phyloP scores from a whole-genome alignment of 2,113 vertebrate genomes.

The Oryzias curvinotus region DNA sequence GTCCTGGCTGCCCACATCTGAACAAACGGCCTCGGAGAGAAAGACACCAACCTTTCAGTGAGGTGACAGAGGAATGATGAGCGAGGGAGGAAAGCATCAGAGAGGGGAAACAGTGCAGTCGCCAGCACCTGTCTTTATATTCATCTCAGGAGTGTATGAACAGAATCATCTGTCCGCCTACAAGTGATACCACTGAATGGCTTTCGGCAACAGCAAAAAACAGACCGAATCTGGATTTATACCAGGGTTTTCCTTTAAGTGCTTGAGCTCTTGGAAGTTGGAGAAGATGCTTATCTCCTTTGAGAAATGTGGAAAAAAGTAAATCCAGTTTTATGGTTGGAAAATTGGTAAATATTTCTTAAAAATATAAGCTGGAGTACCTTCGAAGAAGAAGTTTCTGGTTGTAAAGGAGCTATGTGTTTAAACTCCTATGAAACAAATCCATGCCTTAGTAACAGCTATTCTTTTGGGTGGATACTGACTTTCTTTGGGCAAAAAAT shows the following conservation, averaged over 20 bases:
- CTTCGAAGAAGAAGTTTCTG: too few relatives aligned
- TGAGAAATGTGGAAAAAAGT: not conserved
- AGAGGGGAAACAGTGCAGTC: slow-evolving; percentile 31
- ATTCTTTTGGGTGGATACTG: too few relatives aligned
- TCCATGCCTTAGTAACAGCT: too few relatives aligned
- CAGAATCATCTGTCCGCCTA: slow-evolving; percentile 53
- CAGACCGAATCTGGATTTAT: slow-evolving; percentile 11
- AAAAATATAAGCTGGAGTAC: too few relatives aligned
- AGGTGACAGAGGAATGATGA: slow-evolving; percentile 63
- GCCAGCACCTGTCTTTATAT: slow-evolving; percentile 54
- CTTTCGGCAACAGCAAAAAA: slow-evolving; percentile 39
- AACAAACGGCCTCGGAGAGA: slow-evolving; percentile 53
- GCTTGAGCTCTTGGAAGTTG: not conserved
- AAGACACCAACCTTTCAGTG: slow-evolving; percentile 54
- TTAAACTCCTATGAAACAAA: too few relatives aligned
- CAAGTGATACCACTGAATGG: slow-evolving; percentile 43
- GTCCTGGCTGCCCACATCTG: slow-evolving; percentile 64
- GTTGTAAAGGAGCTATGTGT: too few relatives aligned
- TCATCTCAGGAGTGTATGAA: slow-evolving; percentile 46
- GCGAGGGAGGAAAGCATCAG: slow-evolving; percentile 46
- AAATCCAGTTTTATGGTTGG: too few relatives aligned
- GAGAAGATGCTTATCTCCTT: not conserved
- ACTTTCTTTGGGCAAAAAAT: too few relatives aligned
- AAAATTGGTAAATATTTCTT: too few relatives aligned
- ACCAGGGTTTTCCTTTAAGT: not conserved